These are phyloP conservation scores for Vannuccia rotundouncinata DNA, from an alignment of 2,888 invertebrate genomes.

Conservation along the genomic window DNA sequence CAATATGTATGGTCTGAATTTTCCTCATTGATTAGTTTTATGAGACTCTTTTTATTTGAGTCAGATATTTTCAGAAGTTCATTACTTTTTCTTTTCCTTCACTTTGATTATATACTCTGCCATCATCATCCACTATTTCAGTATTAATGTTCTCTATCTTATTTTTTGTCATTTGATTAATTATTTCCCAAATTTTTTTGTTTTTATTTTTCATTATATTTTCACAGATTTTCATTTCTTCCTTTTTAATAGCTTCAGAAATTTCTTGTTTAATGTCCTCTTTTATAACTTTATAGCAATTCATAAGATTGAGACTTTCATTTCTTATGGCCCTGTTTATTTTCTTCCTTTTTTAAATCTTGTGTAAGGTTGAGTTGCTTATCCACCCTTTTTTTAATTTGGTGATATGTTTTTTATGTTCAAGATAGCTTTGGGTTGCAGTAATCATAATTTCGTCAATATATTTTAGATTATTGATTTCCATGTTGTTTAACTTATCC, in stretches of 20 bases:
- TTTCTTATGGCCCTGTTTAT: neutral
- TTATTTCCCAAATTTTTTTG: neutral
- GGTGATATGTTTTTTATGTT: no score
- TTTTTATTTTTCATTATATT: neutral
- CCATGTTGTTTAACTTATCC: no score
- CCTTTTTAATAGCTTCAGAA: neutral
- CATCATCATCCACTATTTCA: neutral
- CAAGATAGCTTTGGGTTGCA: no score
- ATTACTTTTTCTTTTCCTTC: neutral
- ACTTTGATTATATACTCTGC: neutral
- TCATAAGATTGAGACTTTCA: neutral
- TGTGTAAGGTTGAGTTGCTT: no score
- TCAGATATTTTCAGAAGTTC: neutral
- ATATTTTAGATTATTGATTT: no score
- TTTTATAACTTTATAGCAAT: neutral
- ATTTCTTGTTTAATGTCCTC: neutral
- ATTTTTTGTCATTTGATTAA: neutral
- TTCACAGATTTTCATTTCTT: neutral
- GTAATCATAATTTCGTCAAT: no score
- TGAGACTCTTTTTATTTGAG: neutral
- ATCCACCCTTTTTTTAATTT: no score
- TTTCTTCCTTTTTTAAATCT: no score
- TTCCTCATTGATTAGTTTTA: neutral
- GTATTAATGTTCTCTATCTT: neutral
- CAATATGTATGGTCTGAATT: neutral